Percentiles rank a stretch among this genome's conserved stretches.
phyloP scores from a whole-genome alignment of 1,140 invertebrate species.

The Anadara kagoshimensis region DNA sequence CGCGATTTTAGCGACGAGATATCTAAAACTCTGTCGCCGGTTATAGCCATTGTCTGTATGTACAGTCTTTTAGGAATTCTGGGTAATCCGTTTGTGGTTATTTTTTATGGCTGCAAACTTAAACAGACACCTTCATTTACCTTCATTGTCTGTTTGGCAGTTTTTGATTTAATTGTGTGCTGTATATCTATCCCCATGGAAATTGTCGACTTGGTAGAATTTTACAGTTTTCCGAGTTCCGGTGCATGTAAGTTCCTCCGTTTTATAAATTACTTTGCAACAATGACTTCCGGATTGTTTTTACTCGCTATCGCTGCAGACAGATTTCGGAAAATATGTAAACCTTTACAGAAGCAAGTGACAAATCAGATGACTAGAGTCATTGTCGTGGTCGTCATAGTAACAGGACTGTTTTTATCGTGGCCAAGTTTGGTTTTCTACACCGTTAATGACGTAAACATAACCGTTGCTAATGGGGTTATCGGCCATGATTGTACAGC shows the following conservation, averaged over 20 bases:
- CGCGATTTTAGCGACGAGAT: conserved; percentile 5
- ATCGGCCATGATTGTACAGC: conserved; percentile 11
- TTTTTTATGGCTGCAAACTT: conserved; percentile 11
- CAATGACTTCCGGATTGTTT: conserved; percentile 5
- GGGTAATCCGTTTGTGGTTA: conserved; percentile 16
- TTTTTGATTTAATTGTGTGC: conserved; percentile 18
- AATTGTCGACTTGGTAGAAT: conserved; percentile 2
- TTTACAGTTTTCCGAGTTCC: conserved; percentile 6
- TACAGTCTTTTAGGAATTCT: conserved; percentile 13
- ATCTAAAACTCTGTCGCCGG: background rate
- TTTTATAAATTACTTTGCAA: conserved; percentile 12
- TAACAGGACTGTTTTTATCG: background rate
- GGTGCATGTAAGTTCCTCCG: conserved; percentile 10
- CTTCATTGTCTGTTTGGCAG: conserved; percentile 5
- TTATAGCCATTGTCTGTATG: conserved; percentile 1
- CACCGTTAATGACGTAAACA: background rate
- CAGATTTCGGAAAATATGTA: conserved; percentile 13
- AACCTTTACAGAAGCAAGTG: conserved; percentile 13
- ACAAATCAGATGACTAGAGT: conserved; percentile 9
- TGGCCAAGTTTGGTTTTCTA: conserved; percentile 23
- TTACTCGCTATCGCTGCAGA: conserved; percentile 12
- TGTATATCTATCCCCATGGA: conserved; percentile 17
- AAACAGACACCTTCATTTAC: conserved; percentile 9
- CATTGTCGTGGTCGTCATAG: background rate
- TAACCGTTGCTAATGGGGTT: background rate